Evolutionary conservation across 92 coral and sea anemone species (phyloP), one percentile per base, ranked within the genome.

Genomic region (Epizoanthus rinbou): DNA sequence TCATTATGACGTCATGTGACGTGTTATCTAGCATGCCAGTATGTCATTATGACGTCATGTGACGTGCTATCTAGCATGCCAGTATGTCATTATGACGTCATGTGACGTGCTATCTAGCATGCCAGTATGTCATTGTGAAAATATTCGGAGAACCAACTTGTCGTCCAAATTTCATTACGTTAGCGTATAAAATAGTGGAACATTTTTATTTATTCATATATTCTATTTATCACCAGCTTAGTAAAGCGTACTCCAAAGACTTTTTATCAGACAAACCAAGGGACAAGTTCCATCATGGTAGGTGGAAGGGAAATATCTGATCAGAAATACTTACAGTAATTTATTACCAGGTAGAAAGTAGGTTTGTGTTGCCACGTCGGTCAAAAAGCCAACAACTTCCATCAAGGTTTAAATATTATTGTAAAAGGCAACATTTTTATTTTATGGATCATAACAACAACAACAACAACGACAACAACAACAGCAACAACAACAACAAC

Each of bases 221-320:
- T 33, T 75, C 33, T 54, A 57, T 57, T 25, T 57, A 0, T 17
- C 59, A 18, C 33, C 25, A 75, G 80, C 80, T 75, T 6, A 57
- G 80, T 75, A 75, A 75, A 75, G 80, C 80, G 6, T 75, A 57
- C 59, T 75, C 80, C 28, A 75, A 19, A 13, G 80, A 75, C 19
- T 57, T 75, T 18, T 9, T 65, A 7, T 25, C 53, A 17, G 67
- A 75, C 8, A 57, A 75, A 17, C 11, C 53, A 57, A 31, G 5
- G 53, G 15, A 10, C 24, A 75, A 7, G 35, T 18, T 23, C 37
- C 28, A 57, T 10, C 22, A 19, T 28, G 68, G 80, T 75, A 33
- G 6, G 80, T 33, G 70, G 25, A 24, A 35, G 14, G 4, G 18
- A 25, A 24, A 28, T 9, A 2, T 65, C 35, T 28, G 6, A 11